Base-by-base conservation (phyloP, 1,140 invertebrate species). In the Bombus confusus region DNA sequence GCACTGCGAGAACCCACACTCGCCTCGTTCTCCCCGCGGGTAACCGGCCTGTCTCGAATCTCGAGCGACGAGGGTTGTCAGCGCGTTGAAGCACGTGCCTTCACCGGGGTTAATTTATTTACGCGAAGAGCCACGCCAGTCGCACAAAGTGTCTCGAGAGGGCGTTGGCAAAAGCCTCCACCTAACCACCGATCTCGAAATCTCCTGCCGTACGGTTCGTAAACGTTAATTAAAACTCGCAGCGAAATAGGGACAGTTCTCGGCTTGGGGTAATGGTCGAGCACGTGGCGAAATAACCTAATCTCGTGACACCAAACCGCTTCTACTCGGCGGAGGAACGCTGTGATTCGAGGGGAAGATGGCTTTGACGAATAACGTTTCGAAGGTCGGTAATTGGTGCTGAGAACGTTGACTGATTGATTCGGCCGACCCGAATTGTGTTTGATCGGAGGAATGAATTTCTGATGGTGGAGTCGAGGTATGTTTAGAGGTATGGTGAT, bases 61-160 rank as follows among this genome's bases (percentile, higher is more conserved):
- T 28, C 43, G 6, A n/a, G 34, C 39, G 31, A 6, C 81, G 64
- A 69, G 74, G 74, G 81, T 47, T 64, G 81, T 15, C 41, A 28
- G 31, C 59, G 81, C 59, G 73, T 76, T 43, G 73, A 31, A 76
- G 81, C 81, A 83, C 81, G 81, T 83, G 81, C 74, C 81, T 22
- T 47, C 81, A 43, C n/a, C n/a, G 68, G 73, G 64, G 81, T 83
- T 83, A 83, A 83, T 83, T 78, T 69, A 69, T 83, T 78, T 78
- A 69, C 52, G 81, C 77, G 43, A 64, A 77, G 74, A 62, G n/a
- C 43, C 25, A 47, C 59, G 80, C 74, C 81, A 69, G 64, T 37
- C 47, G 43, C 74, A 41, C 74, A 37, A 78, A 59, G 47, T 78
- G 74, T 83, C 74, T 83, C 81, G 74, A 77, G 81, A 77, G 81